Evolutionary conservation across 1,140 invertebrate genomes (phyloP).

Genomic region (Lordiphosa collinella): DNA sequence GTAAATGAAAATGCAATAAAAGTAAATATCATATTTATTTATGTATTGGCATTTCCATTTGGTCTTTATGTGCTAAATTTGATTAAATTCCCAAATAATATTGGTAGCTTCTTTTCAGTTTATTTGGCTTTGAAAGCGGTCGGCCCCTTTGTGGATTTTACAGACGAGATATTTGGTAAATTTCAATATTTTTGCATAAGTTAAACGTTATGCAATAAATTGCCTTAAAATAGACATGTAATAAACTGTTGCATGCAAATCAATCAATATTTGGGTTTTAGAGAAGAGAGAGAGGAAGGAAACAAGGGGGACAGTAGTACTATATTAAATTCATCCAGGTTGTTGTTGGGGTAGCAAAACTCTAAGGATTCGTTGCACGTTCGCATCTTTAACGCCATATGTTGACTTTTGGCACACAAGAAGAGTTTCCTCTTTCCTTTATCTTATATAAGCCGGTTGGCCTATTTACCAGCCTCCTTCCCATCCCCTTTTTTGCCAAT

Average conservation of each 20-base stretch:
- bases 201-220: background rate
- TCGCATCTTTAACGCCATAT: slow-evolving; percentile 79
- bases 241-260: background rate
- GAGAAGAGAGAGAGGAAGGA: background rate
- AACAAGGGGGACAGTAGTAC: background rate
- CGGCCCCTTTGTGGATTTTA: background rate
- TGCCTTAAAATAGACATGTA: no score
- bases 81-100: slow-evolving; percentile 9
- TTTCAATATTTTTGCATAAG: background rate
- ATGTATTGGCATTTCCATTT: background rate
- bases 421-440: slow-evolving; percentile 49
- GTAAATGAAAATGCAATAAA: slow-evolving; percentile 14
- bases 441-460: slow-evolving; percentile 66
- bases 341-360: slow-evolving; percentile 11
- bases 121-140: background rate
- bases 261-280: background rate
- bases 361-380: slow-evolving; percentile 72
- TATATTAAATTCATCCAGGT: no score
- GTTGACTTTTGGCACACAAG: slow-evolving; percentile 54
- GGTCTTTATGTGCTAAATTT: background rate
- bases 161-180: background rate
- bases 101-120: background rate
- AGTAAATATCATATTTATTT: slow-evolving; percentile 11
- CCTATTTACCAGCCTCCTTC: background rate
- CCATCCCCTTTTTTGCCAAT: slow-evolving; percentile 43